Conservation (phyloP, 2,888 invertebrate species). For the Emmelina monodactyla region DNA sequence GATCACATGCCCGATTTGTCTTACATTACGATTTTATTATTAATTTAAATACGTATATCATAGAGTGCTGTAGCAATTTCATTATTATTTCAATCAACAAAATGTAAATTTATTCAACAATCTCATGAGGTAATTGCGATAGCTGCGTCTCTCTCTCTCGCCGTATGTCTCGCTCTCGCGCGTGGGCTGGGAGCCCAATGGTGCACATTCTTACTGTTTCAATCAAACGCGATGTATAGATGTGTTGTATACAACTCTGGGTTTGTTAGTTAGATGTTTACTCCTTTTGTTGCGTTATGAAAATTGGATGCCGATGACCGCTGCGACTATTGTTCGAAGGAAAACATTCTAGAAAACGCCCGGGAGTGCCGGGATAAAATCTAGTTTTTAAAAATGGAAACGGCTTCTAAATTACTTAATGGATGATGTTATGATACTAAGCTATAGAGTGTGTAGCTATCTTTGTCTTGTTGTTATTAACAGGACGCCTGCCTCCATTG, state of each 20-base stretch:
- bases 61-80: constrained; percentile 61
- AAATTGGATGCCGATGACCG: constrained; percentile 29
- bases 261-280: constrained; percentile 37
- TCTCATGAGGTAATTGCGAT: constrained; percentile 65
- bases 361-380: too few relatives aligned
- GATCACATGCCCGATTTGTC: constrained; percentile 46
- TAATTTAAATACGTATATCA: constrained; percentile 61
- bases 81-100: constrained; percentile 67
- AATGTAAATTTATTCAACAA: constrained; percentile 68
- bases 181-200: constrained; percentile 32
- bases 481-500: too few relatives aligned
- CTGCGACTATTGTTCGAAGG: not conserved
- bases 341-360: not conserved
- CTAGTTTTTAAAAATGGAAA: too few relatives aligned
- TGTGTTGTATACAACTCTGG: too few relatives aligned
- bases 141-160: constrained; percentile 29
- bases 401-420: too few relatives aligned
- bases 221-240: constrained; percentile 54
- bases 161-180: constrained; percentile 24
- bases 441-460: too few relatives aligned
- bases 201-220: constrained; percentile 57
- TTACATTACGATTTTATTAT: constrained; percentile 63
- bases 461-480: too few relatives aligned
- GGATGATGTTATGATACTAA: too few relatives aligned
- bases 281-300: constrained; percentile 41